Evolutionary conservation across 1,140 invertebrate species (phyloP).

Genomic region (Pollicipes pollicipes): DNA sequence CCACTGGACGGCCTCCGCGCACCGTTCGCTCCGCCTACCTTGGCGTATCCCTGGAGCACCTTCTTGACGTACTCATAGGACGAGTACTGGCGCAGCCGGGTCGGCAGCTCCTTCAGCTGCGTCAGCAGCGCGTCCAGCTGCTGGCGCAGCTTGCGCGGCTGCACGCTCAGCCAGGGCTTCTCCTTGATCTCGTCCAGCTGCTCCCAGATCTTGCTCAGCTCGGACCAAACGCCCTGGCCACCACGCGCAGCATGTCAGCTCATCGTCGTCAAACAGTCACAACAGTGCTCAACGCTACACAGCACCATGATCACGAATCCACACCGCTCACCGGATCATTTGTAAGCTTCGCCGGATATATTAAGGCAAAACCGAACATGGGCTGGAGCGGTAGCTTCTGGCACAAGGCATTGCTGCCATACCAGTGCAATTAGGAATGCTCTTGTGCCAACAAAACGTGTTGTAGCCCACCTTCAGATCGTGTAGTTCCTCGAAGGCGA

Average conservation of each 20-base stretch:
- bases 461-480: conserved; percentile 52
- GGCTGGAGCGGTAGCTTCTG: too few relatives aligned
- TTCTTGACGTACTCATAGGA: conserved; percentile 96
- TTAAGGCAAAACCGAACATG: too few relatives aligned
- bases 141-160: conserved; percentile 87
- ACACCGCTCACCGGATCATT: too few relatives aligned
- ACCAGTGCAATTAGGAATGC: too few relatives aligned
- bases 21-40: conserved; percentile 30
- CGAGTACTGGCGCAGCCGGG: conserved; percentile 85
- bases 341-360: too few relatives aligned
- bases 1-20: too few relatives aligned
- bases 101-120: conserved; percentile 89
- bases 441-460: too few relatives aligned
- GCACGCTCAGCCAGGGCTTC: conserved; percentile 93
- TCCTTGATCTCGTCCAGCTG: conserved; percentile 95
- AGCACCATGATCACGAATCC: too few relatives aligned
- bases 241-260: conserved; percentile 95
- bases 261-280: conserved; percentile 90
- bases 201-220: conserved; percentile 85
- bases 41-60: conserved; percentile 83
- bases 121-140: conserved; percentile 80
- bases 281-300: too few relatives aligned
- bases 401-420: too few relatives aligned
- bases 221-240: conserved; percentile 88
- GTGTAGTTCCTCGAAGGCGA: conserved; percentile 90